Evolutionary conservation across 2,113 vertebrate genomes (phyloP), one percentile per base, ranked within the genome.

Genomic region (Hystrix cristata): DNA sequence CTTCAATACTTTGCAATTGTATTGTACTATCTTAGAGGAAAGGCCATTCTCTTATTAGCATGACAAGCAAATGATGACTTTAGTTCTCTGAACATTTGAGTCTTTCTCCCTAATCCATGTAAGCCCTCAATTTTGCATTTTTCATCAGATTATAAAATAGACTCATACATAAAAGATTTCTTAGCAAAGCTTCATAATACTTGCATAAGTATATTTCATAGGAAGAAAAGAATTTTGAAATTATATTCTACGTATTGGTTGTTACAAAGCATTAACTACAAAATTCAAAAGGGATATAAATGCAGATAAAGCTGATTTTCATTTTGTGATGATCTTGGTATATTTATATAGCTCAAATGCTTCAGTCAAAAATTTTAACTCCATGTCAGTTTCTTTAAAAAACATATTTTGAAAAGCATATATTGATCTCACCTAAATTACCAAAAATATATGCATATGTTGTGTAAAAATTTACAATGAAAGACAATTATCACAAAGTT

Each of bases 141-240:
- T 93, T 64, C 88, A 94, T 97, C 90, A 97, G 93, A 97, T 55
- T 94, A 88, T 64, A 89, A 80, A 19, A 53, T 12, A 8, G 7
- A 95, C 46, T 98, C 96, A 94, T 80, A 95, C 94, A 98, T 97
- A 96, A 98, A 98, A 98, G 96, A 97, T 91, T 93, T 59, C 65
- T 96, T 86, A 87, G 87, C 80, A 95, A 98, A 96, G 83, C 80
- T 92, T 23, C n/a, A 53, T 90, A 87, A 94, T 88, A 74, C 89
- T 96, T 92, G 31, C 80, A 38, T 71, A 98, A 98, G 90, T 94
- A 87, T 11, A 82, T 83, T 94, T 97, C 95, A 95, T 62, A 93
- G 80, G 46, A 96, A 97, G 55, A 92, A 92, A 91, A 82, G 46
- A 95, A 96, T 92, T 95, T 96, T 95, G 55, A 95, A 97, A 95